phyloP scores from a whole-genome alignment of 2,797 vertebrate genomes.

The Oreochromis mossambicus region DNA sequence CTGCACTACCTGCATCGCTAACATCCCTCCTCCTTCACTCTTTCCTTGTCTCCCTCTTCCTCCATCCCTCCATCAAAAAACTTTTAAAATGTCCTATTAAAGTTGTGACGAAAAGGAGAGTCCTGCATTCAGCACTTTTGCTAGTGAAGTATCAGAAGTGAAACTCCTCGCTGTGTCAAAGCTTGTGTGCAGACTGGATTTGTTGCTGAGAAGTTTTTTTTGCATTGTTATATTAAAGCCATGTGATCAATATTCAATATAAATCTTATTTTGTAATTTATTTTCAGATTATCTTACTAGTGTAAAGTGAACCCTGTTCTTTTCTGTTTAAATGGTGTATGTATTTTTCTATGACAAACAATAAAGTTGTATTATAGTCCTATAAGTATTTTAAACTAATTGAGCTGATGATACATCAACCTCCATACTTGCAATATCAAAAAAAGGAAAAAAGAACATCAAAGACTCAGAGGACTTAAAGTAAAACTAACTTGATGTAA shows the following conservation, averaged over 20 bases:
- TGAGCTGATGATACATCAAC: background rate
- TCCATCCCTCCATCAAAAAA: background rate
- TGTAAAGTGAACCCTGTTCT: background rate
- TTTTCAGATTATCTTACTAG: background rate
- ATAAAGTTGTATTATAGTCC: background rate
- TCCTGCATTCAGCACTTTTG: constrained; percentile 37
- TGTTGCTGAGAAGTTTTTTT: background rate
- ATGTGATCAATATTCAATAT: background rate
- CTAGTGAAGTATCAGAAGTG: background rate
- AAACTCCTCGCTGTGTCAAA: background rate
- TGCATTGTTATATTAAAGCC: background rate
- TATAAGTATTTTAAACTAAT: background rate
- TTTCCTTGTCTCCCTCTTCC: background rate
- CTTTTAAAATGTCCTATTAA: constrained; percentile 10
- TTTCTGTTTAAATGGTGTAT: background rate
- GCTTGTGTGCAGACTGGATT: background rate
- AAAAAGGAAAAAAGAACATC: background rate
- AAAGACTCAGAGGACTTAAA: background rate
- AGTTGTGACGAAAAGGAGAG: background rate
- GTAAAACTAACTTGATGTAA: background rate
- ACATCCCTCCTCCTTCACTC: constrained; percentile 16
- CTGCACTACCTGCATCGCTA: constrained; percentile 37
- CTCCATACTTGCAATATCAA: background rate
- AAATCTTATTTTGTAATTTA: background rate
- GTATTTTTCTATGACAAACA: background rate